Conservation (phyloP, 2,797 vertebrate genomes). For the Holocentrus rufus region DNA sequence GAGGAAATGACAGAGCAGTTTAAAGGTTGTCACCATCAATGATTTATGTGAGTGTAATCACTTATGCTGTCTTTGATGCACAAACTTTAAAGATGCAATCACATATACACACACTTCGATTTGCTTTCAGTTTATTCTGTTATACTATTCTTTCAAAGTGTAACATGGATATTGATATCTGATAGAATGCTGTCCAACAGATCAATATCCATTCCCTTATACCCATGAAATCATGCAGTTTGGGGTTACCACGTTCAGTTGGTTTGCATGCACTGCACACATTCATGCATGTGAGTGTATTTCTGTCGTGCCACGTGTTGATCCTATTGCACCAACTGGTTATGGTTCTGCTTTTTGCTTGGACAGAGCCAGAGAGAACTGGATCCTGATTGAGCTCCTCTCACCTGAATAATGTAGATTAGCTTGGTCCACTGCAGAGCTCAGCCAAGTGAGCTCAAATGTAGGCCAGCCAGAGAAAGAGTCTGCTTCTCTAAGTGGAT, state of each 20-base stretch:
- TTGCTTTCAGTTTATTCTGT: not conserved
- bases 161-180: no score
- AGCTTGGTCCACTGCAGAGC: constrained; percentile 50
- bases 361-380: constrained; percentile 50
- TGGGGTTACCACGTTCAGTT: no score
- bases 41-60: constrained; percentile 1
- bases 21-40: not conserved
- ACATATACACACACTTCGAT: not conserved
- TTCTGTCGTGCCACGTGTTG: not conserved
- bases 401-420: constrained; percentile 64
- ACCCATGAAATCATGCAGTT: no score
- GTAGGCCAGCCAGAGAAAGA: constrained; percentile 66
- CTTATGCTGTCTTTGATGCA: not conserved
- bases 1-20: constrained; percentile 29
- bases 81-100: no score
- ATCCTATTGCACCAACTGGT: constrained; percentile 40
- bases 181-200: no score
- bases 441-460: constrained; percentile 49
- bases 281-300: not conserved
- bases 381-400: constrained; percentile 44
- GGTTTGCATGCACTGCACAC: not conserved
- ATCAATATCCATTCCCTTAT: no score
- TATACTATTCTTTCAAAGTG: no score
- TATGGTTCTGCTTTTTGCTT: constrained; percentile 32
- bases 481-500: constrained; percentile 66